These are phyloP conservation scores for Himalopsyche phryganea DNA, from an alignment of 1,140 invertebrate species.

Conservation along the genomic window DNA sequence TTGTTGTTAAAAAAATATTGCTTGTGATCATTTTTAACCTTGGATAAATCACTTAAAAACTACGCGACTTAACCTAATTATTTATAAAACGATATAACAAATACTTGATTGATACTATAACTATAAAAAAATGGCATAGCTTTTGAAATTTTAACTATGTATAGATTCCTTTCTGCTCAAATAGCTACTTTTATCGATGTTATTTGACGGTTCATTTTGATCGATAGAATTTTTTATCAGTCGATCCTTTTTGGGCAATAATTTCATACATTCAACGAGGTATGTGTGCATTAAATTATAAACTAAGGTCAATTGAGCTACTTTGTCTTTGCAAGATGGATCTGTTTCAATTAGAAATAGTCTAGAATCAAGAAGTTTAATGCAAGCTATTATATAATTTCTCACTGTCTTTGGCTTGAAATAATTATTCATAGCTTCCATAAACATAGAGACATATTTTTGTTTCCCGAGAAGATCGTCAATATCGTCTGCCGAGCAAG, in stretches of 20 bases:
- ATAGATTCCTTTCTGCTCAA: background rate
- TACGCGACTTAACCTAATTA: background rate
- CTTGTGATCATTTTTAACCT: background rate
- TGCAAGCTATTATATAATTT: constrained; percentile 50
- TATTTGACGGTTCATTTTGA: too few species aligned
- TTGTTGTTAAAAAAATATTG: background rate
- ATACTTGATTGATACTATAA: too few species aligned
- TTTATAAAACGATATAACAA: too few species aligned
- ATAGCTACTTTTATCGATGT: constrained; percentile 3
- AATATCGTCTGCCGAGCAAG: constrained; percentile 49
- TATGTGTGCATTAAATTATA: constrained; percentile 48
- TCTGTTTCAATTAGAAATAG: constrained; percentile 51
- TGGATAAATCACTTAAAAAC: background rate
- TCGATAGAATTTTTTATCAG: constrained; percentile 25
- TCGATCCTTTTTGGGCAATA: constrained; percentile 44
- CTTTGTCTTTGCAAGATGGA: constrained; percentile 50
- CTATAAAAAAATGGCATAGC: too few species aligned
- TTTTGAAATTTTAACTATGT: constrained; percentile 13
- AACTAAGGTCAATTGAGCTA: constrained; percentile 48
- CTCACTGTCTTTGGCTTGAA: constrained; percentile 51
- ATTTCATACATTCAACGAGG: constrained; percentile 45
- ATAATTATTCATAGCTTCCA: constrained; percentile 48
- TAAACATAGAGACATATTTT: constrained; percentile 49
- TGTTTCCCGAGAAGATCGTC: constrained; percentile 49
- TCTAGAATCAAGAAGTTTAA: constrained; percentile 49